Base-by-base conservation (phyloP, 2,888 invertebrate species). In the Lapara coniferarum region DNA sequence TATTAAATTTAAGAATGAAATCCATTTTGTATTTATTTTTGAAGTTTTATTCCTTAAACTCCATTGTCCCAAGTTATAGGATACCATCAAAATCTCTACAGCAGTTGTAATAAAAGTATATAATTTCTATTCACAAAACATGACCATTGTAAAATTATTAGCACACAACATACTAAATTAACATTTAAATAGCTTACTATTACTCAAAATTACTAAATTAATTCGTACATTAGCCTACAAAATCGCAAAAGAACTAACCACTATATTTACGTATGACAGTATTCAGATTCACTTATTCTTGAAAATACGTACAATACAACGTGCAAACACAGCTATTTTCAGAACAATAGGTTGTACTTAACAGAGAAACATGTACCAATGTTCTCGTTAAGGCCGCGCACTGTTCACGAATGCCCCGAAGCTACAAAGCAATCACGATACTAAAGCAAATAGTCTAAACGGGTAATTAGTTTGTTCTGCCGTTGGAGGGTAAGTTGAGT, bases 401-500 rank as follows among this genome's bases (percentile, higher is more conserved):
- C 77, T 79, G 78, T 80, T 81, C 78, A 72, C 75, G 75, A 80
- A 76, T 78, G 80, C 82, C 84, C 79, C 74, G 72, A 77, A 81
- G 87, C 84, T 82, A 82, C 85, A 83, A 85, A 85, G 89, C 89
- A 89, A 89, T 89, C 89, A 84, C 83, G 82, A 79, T 77, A 80
- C 77, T 83, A 81, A 82, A 83, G 85, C 86, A 91, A 92, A 91
- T 88, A 91, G 81, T 87, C 84, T 91, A 88, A 89, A 87, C 88
- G 87, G 79, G 83, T 90, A 90, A 91, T 91, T 92, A 91, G 90
- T 90, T 91, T 90, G 90, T 84, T 90, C 85, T 86, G 81, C 81
- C 80, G 78, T 85, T 83, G 74, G 79, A 81, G 81, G 76, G 80
- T 77, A 76, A 74, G 78, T 77, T 75, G 75, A 74, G 74, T 78